Evolutionary conservation across 1,140 invertebrate genomes (phyloP).

Genomic region (Trichoplusia ni): DNA sequence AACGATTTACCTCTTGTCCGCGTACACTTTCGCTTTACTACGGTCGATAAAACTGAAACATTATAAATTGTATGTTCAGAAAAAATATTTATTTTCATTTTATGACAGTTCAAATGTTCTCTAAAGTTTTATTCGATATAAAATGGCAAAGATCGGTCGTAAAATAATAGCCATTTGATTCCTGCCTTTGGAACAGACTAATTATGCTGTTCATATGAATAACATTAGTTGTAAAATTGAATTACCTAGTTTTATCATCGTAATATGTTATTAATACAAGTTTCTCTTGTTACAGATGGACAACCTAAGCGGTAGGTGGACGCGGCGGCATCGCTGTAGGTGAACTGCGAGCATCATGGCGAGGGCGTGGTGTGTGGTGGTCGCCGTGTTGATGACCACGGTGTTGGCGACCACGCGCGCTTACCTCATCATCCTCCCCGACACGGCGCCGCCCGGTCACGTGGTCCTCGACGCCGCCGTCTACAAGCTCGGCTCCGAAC

Average conservation of each 20-base stretch:
- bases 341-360: constrained; percentile 60
- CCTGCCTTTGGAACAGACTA: too few relatives aligned
- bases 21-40: not conserved
- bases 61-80: too few relatives aligned
- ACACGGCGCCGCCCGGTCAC: constrained; percentile 85
- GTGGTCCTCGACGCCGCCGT: constrained; percentile 91
- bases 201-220: too few relatives aligned
- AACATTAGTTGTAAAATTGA: too few relatives aligned
- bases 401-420: constrained; percentile 58
- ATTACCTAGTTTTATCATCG: not conserved
- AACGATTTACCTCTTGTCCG: constrained; percentile 10
- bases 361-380: constrained; percentile 54
- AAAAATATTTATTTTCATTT: too few relatives aligned
- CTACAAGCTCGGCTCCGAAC: constrained; percentile 87
- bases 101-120: too few relatives aligned
- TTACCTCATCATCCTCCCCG: constrained; percentile 88
- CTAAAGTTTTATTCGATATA: too few relatives aligned
- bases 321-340: constrained; percentile 70
- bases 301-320: constrained; percentile 48
- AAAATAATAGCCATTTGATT: too few relatives aligned
- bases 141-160: too few relatives aligned
- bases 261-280: not conserved
- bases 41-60: constrained; percentile 1
- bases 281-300: constrained; percentile 62
- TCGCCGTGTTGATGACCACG: constrained; percentile 50